These are phyloP conservation scores for Pipistrellus pygmaeus DNA, from an alignment of 2,797 vertebrate species.

Conservation along the genomic window DNA sequence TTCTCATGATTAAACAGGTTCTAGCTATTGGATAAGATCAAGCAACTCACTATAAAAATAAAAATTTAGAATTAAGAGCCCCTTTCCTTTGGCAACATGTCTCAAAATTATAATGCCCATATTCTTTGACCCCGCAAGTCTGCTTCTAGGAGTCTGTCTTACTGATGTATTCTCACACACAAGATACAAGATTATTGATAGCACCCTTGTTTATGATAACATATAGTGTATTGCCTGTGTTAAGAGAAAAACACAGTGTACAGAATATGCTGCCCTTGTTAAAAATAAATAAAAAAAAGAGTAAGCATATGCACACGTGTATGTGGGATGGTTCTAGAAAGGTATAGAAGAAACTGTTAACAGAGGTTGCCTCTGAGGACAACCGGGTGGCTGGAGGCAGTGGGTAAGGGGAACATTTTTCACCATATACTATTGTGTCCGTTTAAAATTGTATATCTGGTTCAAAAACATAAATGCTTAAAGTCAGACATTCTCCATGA, in stretches of 20 bases:
- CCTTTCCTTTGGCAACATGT: neutral
- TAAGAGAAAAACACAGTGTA: neutral
- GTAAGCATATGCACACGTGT: neutral
- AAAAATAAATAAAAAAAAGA: neutral
- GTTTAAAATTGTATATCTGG: neutral
- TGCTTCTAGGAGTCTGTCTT: conserved; percentile 21
- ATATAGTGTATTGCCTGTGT: neutral
- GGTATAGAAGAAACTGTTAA: neutral
- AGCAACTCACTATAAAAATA: neutral
- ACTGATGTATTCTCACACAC: neutral
- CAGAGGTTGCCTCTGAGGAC: neutral
- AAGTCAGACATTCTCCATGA: neutral
- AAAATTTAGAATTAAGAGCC: neutral
- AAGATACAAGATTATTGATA: neutral
- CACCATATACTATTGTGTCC: neutral
- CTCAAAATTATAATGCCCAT: neutral
- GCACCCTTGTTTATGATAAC: neutral
- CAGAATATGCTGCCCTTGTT: neutral
- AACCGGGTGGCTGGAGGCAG: neutral
- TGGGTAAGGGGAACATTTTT: fast-evolving
- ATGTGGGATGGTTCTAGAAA: neutral
- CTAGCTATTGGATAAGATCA: conserved; percentile 19
- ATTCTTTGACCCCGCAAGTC: neutral
- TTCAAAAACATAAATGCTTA: neutral
- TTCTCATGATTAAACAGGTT: neutral